Base-by-base conservation (phyloP, 2,113 vertebrate genomes). In the Tursiops truncatus region DNA sequence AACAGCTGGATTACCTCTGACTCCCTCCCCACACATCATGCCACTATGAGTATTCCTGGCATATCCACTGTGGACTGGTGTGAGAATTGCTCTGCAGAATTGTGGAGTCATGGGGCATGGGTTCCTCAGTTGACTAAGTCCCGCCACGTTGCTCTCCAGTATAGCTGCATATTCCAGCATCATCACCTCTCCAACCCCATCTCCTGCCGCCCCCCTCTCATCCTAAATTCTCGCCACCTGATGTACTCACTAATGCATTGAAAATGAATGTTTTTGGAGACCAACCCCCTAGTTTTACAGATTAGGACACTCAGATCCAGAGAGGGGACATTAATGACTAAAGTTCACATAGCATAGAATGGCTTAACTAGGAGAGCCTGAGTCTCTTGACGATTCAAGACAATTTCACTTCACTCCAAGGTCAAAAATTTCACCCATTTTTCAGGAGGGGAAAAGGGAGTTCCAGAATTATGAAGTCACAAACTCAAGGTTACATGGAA, bases 41-140 rank as follows among this genome's bases (percentile, higher is more conserved):
- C 14, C 18, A 1, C 47, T n/a, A 1, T 17, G 38, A 1, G 0
- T 26, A 6, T 53, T 81, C 13, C 26, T 67, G 25, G 17, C 1
- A 1, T 5, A 6, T 17, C 6, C 33, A 31, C 47, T n/a, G 6
- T 13, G 67, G 94, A n/a, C 8, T 47, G 38, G 4, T n/a, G 7
- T n/a, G 41, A 65, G 83, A 47, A 87, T 80, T 68, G 76, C 25
- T 60, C 23, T 8, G 31, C 20, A 26, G 20, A 65, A 58, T 1
- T 31, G 5, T 44, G 28, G 25, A 10, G 17, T 63, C 68, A n/a
- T 14, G 62, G 50, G n/a, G n/a, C 20, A 89, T 71, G 38, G 13
- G 10, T n/a, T 96, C 73, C 70, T 41, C 18, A 20, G 56, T 68
- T 80, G n/a, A 60, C 3, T 1, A 63, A 76, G 38, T 44, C 23